phyloP scores from a whole-genome alignment of 1,140 invertebrate species.

The Drosophila albomicans region DNA sequence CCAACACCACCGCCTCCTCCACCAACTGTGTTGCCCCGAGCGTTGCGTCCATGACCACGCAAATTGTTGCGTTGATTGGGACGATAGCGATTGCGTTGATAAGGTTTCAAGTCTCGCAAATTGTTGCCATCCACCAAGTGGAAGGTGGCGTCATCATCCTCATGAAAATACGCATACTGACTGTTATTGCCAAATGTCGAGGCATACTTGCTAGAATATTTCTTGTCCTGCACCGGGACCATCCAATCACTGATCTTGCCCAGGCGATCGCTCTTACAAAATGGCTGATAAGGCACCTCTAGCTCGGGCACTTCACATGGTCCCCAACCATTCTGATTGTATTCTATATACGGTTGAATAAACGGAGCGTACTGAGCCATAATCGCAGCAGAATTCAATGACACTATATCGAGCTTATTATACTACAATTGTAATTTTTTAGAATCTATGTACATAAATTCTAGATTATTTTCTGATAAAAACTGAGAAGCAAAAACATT shows the following conservation, averaged over 20 bases:
- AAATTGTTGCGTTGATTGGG: slow-evolving; percentile 91
- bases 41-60: slow-evolving; percentile 88
- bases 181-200: slow-evolving; percentile 98
- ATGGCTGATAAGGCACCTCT: slow-evolving; percentile 99
- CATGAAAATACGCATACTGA: slow-evolving; percentile 98
- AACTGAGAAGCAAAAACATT: not conserved
- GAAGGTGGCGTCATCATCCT: slow-evolving; percentile 98
- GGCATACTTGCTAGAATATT: slow-evolving; percentile 95
- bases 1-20: not conserved
- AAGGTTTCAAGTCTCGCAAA: slow-evolving; percentile 93
- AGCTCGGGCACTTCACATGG: slow-evolving; percentile 96
- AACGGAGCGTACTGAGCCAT: slow-evolving; percentile 63
- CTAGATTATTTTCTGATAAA: not conserved
- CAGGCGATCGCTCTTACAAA: slow-evolving; percentile 97
- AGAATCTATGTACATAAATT: not conserved
- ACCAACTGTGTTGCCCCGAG: slow-evolving; percentile 86
- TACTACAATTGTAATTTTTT: slow-evolving; percentile 8
- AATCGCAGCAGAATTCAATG: not conserved
- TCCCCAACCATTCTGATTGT: slow-evolving; percentile 92
- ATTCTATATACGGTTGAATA: slow-evolving; percentile 76
- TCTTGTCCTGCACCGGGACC: slow-evolving; percentile 95
- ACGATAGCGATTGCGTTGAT: slow-evolving; percentile 93
- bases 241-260: slow-evolving; percentile 99
- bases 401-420: slow-evolving; percentile 6
- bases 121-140: slow-evolving; percentile 95